These are phyloP conservation scores for Eulemur rufifrons DNA, from an alignment of 2,113 vertebrate genomes.

Conservation along the genomic window DNA sequence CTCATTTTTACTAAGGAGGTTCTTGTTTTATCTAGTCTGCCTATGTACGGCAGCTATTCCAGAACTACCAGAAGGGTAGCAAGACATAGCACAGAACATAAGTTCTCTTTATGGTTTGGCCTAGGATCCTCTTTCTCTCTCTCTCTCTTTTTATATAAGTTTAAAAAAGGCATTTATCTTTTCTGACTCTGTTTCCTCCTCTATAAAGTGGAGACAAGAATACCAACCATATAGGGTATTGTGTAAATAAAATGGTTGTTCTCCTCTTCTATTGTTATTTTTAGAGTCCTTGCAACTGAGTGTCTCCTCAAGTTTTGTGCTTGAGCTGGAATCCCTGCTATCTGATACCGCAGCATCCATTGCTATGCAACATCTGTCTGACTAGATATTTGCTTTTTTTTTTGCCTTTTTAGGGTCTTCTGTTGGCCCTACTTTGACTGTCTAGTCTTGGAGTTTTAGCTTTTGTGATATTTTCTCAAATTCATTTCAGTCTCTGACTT, in stretches of 20 bases:
- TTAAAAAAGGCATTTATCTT: background rate
- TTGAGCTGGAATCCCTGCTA: background rate
- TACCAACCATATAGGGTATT: background rate
- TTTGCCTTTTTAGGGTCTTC: background rate
- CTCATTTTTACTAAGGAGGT: background rate
- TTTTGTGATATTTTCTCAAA: background rate
- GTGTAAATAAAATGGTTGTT: background rate
- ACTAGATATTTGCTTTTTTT: background rate
- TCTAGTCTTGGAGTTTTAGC: background rate
- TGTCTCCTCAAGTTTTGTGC: background rate
- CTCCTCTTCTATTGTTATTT: background rate
- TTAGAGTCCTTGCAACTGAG: background rate
- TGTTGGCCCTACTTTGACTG: background rate
- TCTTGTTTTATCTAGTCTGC: background rate
- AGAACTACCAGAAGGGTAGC: background rate
- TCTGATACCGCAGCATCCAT: background rate
- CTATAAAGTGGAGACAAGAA: background rate
- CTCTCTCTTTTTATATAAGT: background rate
- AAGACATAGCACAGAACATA: background rate
- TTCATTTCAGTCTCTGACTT: background rate
- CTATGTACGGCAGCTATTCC: background rate
- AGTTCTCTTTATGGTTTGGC: background rate
- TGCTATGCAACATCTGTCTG: background rate
- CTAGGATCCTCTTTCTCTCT: background rate
- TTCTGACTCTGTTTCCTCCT: slow-evolving; percentile 15